phyloP scores from a whole-genome alignment of 2,797 vertebrate genomes.

The Sebastes reedi region DNA sequence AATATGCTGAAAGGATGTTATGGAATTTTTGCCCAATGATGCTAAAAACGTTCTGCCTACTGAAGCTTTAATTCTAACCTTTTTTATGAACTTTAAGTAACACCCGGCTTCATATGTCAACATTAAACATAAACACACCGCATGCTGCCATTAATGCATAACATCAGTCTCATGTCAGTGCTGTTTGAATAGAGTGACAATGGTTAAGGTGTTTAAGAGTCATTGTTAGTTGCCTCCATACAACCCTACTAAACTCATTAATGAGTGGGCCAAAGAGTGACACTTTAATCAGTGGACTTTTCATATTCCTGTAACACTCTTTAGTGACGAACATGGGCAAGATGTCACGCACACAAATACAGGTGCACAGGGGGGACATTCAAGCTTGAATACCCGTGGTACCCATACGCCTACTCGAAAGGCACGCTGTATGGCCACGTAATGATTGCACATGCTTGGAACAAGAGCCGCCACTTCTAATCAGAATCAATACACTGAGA shows the following conservation, averaged over 20 bases:
- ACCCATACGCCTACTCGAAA: slow-evolving; percentile 1
- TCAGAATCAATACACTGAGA: slow-evolving; percentile 41
- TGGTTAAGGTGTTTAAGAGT: slow-evolving; percentile 4
- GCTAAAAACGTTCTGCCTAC: no score
- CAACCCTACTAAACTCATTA: slow-evolving; percentile 40
- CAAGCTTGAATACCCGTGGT: not conserved
- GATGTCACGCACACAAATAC: not conserved
- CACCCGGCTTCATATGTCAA: not conserved
- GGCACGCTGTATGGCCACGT: not conserved
- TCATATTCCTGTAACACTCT: not conserved
- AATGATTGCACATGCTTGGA: slow-evolving; percentile 25
- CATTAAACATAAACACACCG: not conserved
- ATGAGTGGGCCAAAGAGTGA: slow-evolving; percentile 21
- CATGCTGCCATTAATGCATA: not conserved
- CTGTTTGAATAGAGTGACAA: not conserved
- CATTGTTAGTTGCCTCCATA: not conserved
- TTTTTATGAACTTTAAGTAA: not conserved
- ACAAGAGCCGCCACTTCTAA: slow-evolving; percentile 53
- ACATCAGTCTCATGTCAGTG: slow-evolving; percentile 2
- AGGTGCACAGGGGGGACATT: not conserved
- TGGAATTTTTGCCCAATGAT: no score
- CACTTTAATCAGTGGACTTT: slow-evolving; percentile 42
- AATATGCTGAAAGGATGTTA: no score
- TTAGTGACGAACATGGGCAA: not conserved
- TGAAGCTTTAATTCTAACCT: not conserved